A percentile compares a stretch with the other conserved stretches of the same genome.
Evolutionary conservation across 2,888 invertebrate genomes (phyloP).

Genomic region (Trisateles emortualis): DNA sequence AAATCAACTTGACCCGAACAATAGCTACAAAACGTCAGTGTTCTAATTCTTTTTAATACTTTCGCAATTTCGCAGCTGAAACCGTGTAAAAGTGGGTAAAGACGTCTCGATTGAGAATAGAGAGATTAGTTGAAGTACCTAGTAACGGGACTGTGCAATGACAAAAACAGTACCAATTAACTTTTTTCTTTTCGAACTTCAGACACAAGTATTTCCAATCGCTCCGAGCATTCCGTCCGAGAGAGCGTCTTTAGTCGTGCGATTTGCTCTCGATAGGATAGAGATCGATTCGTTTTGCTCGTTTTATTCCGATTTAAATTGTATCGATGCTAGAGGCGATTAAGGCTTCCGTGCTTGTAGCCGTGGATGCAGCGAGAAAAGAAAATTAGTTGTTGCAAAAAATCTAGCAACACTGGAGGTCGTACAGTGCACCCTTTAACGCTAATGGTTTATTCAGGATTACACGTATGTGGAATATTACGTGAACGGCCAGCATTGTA

Average conservation of each 20-base stretch:
- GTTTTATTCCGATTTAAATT: slow-evolving; percentile 83
- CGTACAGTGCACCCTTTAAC: slow-evolving; percentile 2
- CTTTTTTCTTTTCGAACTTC: slow-evolving; percentile 76
- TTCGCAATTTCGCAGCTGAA: slow-evolving; percentile 56
- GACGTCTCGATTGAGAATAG: slow-evolving; percentile 61
- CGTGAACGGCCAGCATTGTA: slow-evolving; percentile 1
- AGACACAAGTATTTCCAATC: slow-evolving; percentile 78
- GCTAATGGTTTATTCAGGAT: slow-evolving; percentile 12
- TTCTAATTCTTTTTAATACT: slow-evolving; percentile 52
- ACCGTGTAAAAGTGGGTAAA: slow-evolving; percentile 60
- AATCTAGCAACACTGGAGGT: slow-evolving; percentile 42
- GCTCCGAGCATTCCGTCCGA: slow-evolving; percentile 73
- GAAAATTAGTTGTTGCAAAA: slow-evolving; percentile 66
- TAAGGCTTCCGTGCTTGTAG: slow-evolving; percentile 72
- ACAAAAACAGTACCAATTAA: slow-evolving; percentile 83
- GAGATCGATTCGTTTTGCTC: slow-evolving; percentile 81
- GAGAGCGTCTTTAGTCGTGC: slow-evolving; percentile 80
- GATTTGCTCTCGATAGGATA: slow-evolving; percentile 83
- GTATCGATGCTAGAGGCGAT: slow-evolving; percentile 81
- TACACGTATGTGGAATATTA: not conserved
- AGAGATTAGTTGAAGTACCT: slow-evolving; percentile 72
- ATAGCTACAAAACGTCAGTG: slow-evolving; percentile 41
- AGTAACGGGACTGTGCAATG: slow-evolving; percentile 71
- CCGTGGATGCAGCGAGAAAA: slow-evolving; percentile 59
- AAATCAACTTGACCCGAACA: slow-evolving; percentile 46